Evolutionary conservation across 2,797 vertebrate genomes (phyloP), one percentile per base, ranked within the genome.

Genomic region (Poecilia velifera): DNA sequence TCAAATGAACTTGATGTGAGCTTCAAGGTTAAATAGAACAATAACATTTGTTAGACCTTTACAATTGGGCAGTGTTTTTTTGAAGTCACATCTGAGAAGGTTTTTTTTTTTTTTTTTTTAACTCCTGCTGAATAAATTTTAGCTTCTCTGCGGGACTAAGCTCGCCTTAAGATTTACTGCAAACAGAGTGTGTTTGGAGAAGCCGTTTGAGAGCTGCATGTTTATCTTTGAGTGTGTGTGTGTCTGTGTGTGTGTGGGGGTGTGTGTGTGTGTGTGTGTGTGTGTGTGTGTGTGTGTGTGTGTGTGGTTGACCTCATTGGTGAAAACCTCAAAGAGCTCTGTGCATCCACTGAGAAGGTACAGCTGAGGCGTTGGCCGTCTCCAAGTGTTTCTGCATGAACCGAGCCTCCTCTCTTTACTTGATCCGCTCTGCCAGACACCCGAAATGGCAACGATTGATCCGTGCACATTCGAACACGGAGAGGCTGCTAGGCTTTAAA

Each of bases 381-480:
- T 83, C 84, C 45, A 66, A 82, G 76, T 86, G 80, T 86, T 87
- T 86, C 73, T 87, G 85, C 87, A 71, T 82, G 66, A 88, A 86
- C 73, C 82, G 41, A 88, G 85, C 81, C 88, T 79, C 77, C 77
- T 80, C 81, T 89, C 76, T 85, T 66, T 87, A 76, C 84, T 86
- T 79, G 59, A 80, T 85, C 75, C 22, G 28, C 76, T 84, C 78
- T 82, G 87, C 82, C 87, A 88, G 80, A 86, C 47, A 73, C 86
- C 84, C 77, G 82, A 86, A 91, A 89, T 86, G 91, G 87, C 85
- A 88, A 84, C 81, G 71, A 90, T 86, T 87, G 91, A 92, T 93
- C 90, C 84, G 9, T 76, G 86, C 74, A 89, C 86, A 75, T 90
- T 86, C 83, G 87, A 76, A 74, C 92, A 92, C 84, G 84, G 80